Evolutionary conservation across 2,888 invertebrate species (phyloP), one percentile per base, ranked within the genome.

Genomic region (Ochlodes sylvanus): DNA sequence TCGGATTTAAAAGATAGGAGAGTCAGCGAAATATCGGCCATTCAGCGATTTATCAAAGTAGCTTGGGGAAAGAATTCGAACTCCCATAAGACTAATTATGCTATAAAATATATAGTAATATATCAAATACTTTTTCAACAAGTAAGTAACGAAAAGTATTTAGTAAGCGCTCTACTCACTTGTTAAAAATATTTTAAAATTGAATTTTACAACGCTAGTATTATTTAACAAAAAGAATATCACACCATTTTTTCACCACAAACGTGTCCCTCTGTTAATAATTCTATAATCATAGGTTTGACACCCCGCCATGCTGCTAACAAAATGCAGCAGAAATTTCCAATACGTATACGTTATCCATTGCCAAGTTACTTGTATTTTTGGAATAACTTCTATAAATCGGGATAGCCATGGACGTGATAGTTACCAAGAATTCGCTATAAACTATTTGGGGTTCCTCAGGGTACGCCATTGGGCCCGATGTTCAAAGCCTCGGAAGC

Each of bases 221-320:
- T 32, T 32, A n/a, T 27, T 54, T 14, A 58, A 27, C 27, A 27
- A 58, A 58, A 58, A 38, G 1, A 47, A 47, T 60, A 70, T 71
- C 72, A 72, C 80, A 80, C 80, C 82, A 81, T 78, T 87, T 87
- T 88, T 87, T 83, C 81, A 77, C 87, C 86, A 83, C 88, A 88
- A 83, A 82, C 80, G 82, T 83, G 79, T 83, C 85, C 86, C 87
- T 83, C 81, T 74, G 79, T 79, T 88, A 88, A 88, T 90, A 87
- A 87, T 82, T 79, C 83, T 82, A 82, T 92, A 92, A 92, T 90
- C 88, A 92, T 90, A 89, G 90, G 90, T 89, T 89, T 89, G 88
- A 84, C 88, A 87, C 89, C 88, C 87, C 75, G 75, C 71, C 75
- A 73, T 73, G 73, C 69, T 73, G 74, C 70, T 68, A 63, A 64